Base-by-base conservation (phyloP, 2,888 invertebrate species). In the Pandemis heparana region DNA sequence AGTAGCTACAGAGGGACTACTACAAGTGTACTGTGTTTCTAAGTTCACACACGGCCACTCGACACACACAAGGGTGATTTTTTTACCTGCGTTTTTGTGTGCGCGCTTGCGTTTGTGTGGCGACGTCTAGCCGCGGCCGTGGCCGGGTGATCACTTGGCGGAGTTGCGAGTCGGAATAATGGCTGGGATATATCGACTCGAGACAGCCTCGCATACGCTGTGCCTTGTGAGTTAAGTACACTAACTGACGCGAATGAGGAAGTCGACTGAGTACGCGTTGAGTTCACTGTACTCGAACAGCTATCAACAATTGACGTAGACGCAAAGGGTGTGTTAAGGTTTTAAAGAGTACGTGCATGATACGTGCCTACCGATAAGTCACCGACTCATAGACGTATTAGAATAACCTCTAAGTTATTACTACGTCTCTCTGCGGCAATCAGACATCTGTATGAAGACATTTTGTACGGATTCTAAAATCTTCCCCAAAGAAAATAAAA, bases 1-100 rank as follows among this genome's bases (percentile, higher is more conserved):
- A 92, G 91, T 92, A 92, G 91, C 92, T 92, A 91, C 86, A 84
- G 83, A 87, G 91, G 89, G 90, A 89, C 89, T 88, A 77, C 85
- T 87, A 81, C 86, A 87, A 89, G 89, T 87, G 86, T 86, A 85
- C 81, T 80, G 79, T 81, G 83, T 84, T 82, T 83, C 77, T 77
- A 74, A 77, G 84, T 82, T 87, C 91, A 88, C 89, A 91, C 89
- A 89, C 85, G 85, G 84, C 83, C 83, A 83, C 78, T 78, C 75
- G 81, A 84, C 85, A 86, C 90, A 88, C 90, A 89, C 85, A 81
- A 75, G 69, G 70, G 77, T 75, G 79, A 83, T 91, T 89, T 92
- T 43, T 92, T 90, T 87, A 90, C 90, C 90, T 91, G 83, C 81
- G 87, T 89, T 92, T 89, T 90, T 88, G 89, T 91, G 87, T 83